Base-by-base conservation (phyloP, 2,888 invertebrate genomes). In the Busseola fusca region DNA sequence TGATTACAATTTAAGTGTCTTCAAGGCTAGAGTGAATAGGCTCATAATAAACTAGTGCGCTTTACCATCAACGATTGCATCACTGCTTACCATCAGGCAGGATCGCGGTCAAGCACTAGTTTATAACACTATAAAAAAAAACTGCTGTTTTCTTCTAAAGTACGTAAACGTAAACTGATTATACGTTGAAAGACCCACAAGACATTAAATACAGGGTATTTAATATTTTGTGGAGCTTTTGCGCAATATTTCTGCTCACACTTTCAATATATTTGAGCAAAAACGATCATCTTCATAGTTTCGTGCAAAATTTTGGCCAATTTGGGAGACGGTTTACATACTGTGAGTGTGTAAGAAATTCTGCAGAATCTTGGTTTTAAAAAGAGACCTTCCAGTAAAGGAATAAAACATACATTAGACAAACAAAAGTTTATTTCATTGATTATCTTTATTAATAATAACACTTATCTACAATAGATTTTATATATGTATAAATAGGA, bases 401-500 rank as follows among this genome's bases (percentile, higher is more conserved):
- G 42, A 84, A 82, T 83, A 74, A 87, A 86, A 86, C 79, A 76
- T 64, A 34, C 37, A 45, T 74, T 85, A 87, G 81, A 87, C 78
- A 89, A 88, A 87, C 85, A 85, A 74, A 82, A 72, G 69, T 87
- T 87, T 86, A 87, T 87, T 89, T 83, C 81, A 84, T 87, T 85
- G 83, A 87, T 87, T 87, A 88, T 80, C 78, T 86, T 85, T 83
- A 77, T 86, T 82, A 70, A 80, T 74, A 80, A 74, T 86, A 84
- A 80, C 78, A 86, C 82, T 83, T 83, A 87, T 82, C 78, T 85
- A 85, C 67, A 84, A 68, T 78, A 69, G 64, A 57, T 77, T 77
- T 67, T 67, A 70, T 64, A 63, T 75, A 79, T 67, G 74, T 75
- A 77, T 76, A 77, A 76, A 72, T 81, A 72, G 48, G n/a, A n/a